These are phyloP conservation scores for Erebia ligea DNA, from an alignment of 2,888 invertebrate species.

Conservation along the genomic window DNA sequence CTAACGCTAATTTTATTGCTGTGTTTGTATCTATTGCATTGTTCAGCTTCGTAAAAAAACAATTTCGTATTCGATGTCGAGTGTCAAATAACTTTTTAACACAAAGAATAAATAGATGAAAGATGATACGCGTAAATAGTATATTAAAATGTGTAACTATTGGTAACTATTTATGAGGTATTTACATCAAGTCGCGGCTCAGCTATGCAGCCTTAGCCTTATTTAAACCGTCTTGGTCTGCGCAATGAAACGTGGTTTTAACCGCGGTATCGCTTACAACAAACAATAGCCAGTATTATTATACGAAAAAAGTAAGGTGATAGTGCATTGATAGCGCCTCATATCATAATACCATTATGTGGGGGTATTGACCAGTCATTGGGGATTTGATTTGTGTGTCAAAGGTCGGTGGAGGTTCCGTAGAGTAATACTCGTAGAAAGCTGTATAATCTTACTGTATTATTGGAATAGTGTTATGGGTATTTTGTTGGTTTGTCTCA, in stretches of 20 bases:
- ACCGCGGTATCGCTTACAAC: conserved; percentile 63
- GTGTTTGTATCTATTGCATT: too few relatives aligned
- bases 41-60: too few relatives aligned
- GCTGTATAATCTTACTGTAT: conserved; percentile 64
- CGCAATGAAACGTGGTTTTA: conserved; percentile 49
- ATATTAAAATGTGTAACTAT: too few relatives aligned
- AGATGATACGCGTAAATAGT: too few relatives aligned
- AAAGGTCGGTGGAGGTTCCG: conserved; percentile 53
- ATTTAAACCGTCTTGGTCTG: conserved; percentile 37
- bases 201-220: not conserved
- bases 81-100: too few relatives aligned
- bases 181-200: too few relatives aligned
- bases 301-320: conserved; percentile 63
- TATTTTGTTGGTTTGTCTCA: conserved; percentile 7
- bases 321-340: conserved; percentile 63
- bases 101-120: too few relatives aligned
- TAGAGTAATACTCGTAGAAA: conserved; percentile 58
- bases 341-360: conserved; percentile 64
- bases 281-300: conserved; percentile 74
- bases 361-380: conserved; percentile 65
- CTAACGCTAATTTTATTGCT: too few relatives aligned
- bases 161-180: too few relatives aligned
- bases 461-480: conserved; percentile 42
- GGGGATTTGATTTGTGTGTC: conserved; percentile 56
- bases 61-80: too few relatives aligned